These are phyloP conservation scores for Tachysurus fulvidraco DNA, from an alignment of 2,113 vertebrate genomes.

Conservation along the genomic window DNA sequence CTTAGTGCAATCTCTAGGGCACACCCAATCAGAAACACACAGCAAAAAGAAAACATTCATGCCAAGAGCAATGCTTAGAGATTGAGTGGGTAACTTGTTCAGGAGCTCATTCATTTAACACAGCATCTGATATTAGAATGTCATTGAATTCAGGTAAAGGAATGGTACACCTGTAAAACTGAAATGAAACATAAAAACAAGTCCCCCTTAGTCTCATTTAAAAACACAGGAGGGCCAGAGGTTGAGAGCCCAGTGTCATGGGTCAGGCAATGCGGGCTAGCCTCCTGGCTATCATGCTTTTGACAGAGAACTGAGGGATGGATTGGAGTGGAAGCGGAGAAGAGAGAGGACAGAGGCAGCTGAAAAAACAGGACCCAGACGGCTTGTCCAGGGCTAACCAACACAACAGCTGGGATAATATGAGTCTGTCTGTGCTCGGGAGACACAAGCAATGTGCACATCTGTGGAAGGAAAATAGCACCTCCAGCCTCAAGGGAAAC, in stretches of 20 bases:
- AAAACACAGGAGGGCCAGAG: constrained; percentile 51
- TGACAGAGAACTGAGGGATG: constrained; percentile 41
- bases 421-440: constrained; percentile 33
- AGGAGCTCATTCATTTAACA: background rate
- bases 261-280: constrained; percentile 52
- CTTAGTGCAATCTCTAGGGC: constrained; percentile 30
- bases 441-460: constrained; percentile 38
- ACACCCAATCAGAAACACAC: background rate
- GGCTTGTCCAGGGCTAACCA: constrained; percentile 55
- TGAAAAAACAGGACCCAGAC: constrained; percentile 72
- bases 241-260: constrained; percentile 47
- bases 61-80: background rate
- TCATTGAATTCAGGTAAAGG: background rate
- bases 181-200: constrained; percentile 45
- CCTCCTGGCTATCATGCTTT: constrained; percentile 62
- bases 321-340: background rate
- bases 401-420: constrained; percentile 75
- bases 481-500: constrained; percentile 43
- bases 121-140: background rate
- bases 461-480: constrained; percentile 49
- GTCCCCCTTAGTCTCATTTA: constrained; percentile 56
- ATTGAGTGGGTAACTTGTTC: background rate
- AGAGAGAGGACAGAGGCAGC: constrained; percentile 58
- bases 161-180: background rate
- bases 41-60: background rate